Evolutionary conservation across 2,888 invertebrate genomes (phyloP), one percentile per base, ranked within the genome.

Genomic region (Athalia rosae): DNA sequence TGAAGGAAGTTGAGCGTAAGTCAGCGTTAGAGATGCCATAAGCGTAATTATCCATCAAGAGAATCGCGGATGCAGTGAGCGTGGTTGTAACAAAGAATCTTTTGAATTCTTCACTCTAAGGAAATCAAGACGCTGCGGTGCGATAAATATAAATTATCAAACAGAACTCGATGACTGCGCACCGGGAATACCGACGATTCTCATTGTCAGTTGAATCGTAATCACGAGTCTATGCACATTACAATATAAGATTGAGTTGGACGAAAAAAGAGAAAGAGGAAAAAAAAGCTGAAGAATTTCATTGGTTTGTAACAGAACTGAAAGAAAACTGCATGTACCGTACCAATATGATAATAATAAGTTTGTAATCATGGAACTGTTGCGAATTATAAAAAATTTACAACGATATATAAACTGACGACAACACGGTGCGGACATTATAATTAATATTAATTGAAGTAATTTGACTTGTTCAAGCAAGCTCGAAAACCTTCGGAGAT

Each of bases 391-490:
- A 28, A 15, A 48, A 48, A n/a, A 6, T 6, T 58, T 13, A 7
- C 45, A 3, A 58, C 56, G 13, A 45, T 28, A 58, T 28, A 58
- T 58, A 43, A 43, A 45, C 56, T 15, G 58, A 9, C 56, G 71
- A 58, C 58, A 7, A 41, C 7, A 53, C 13, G 7, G 9, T 47
- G 47, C 15, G 58, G 71, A 43, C 56, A 71, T 58, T 41, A 56
- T 71, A 71, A 71, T 71, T 71, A 58, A 71, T 71, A 71, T 71
- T 71, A 58, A 71, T 71, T 56, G 71, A 45, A 71, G 71, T 71
- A 58, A 71, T 71, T 71, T 71, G 11, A 47, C 71, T 71, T 7
- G 43, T 43, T 58, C 50, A 58, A 71, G 56, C 9, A 15, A 28
- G 28, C 28, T 28, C 28, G 28, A 28, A 28, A 28, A 28, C 28